Base-by-base conservation (phyloP, 2,888 invertebrate genomes). In the Nephrocerus scutellatus region DNA sequence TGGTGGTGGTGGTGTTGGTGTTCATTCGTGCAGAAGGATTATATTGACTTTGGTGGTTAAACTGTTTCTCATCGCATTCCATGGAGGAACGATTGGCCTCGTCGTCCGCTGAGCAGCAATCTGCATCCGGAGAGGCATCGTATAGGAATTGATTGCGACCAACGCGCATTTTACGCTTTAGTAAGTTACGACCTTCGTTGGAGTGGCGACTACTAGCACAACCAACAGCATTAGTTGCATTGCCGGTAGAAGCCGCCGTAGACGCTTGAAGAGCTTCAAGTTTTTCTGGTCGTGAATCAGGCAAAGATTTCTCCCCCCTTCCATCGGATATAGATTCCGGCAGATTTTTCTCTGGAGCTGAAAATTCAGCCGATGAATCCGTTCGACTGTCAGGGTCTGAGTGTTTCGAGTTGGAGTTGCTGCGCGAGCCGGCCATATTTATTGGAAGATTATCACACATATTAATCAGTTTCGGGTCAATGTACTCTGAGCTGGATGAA, bases 381-480 rank as follows among this genome's bases (percentile, higher is more conserved):
- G 10, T 23, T 5, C 38, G 30, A 30, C 36, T 28, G 15, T 25
- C 46, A 16, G 41, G 36, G 26, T 48, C 49, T 18, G 47, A 38
- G 7, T 43, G 32, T 29, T 51, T 43, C 6, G 37, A 19, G n/a
- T n/a, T n/a, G n/a, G n/a, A n/a, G n/a, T n/a, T n/a, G 5, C 41
- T 18, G 23, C 41, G 40, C 18, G 41, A 41, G 4, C 45, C 18
- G 35, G 38, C 46, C 6, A 54, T 29, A 39, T 52, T 50, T 20
- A 81, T 76, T 13, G 79, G 74, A 33, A 82, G 68, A 67, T 81
- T 80, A 62, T 82, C 81, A 60, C 77, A 78, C 66, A 78, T 77
- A 62, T 82, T 82, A 41, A 82, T 82, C 41, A 82, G 70, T 51
- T 74, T 76, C 8, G 76, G 74, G 50, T 77, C 70, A 66, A 76